Evolutionary conservation across 2,797 vertebrate species (phyloP).

Genomic region (Trachops cirrhosus): DNA sequence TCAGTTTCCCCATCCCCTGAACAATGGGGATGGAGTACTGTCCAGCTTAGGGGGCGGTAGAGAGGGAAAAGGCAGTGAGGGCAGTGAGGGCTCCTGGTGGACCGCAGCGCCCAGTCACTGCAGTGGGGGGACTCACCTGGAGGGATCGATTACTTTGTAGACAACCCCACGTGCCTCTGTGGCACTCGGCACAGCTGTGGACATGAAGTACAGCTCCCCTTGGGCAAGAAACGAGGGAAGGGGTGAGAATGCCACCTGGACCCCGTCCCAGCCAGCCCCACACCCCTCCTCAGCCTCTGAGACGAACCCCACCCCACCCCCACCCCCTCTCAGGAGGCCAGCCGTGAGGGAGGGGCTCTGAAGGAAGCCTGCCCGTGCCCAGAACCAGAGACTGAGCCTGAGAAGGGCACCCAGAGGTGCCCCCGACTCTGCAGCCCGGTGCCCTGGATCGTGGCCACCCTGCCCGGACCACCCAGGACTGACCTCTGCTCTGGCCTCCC

Average conservation of each 20-base stretch:
- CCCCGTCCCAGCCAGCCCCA: rapidly evolving
- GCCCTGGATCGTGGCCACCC: rapidly evolving
- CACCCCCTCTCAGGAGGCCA: neutral
- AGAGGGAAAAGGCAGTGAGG: neutral
- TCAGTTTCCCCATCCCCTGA: neutral
- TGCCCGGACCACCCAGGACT: rapidly evolving
- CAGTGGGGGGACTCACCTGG: slow-evolving; percentile 85
- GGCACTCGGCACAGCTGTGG: slow-evolving; percentile 91
- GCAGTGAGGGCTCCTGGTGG: neutral
- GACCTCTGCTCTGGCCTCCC: neutral
- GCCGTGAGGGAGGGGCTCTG: rapidly evolving
- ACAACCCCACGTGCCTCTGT: slow-evolving; percentile 89
- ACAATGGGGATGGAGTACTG: neutral
- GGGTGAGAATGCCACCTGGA: neutral
- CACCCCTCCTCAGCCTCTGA: neutral
- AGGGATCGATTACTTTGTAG: slow-evolving; percentile 95
- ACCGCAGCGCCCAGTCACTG: rapidly evolving
- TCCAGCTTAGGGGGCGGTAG: rapidly evolving
- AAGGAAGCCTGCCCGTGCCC: rapidly evolving
- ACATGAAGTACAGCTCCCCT: slow-evolving; percentile 98
- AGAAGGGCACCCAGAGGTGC: rapidly evolving
- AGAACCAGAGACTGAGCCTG: neutral
- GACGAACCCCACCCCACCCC: rapidly evolving
- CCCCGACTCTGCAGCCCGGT: too few relatives aligned
- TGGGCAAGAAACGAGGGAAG: neutral